phyloP scores from a whole-genome alignment of 2,888 invertebrate species.

The Melipona bicolor region DNA sequence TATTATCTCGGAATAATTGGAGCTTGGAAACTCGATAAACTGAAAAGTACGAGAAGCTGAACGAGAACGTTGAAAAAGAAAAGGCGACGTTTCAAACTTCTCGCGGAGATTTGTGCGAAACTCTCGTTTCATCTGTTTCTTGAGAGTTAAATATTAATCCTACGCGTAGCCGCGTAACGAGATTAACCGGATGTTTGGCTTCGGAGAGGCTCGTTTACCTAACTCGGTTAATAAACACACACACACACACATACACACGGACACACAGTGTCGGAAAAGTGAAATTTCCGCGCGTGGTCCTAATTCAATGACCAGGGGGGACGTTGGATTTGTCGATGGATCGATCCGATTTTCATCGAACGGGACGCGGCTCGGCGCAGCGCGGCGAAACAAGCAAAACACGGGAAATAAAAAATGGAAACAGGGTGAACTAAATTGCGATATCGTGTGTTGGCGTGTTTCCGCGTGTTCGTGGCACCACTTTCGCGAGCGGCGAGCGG shows the following conservation, averaged over 20 bases:
- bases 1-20: too few species aligned
- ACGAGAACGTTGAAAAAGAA: too few species aligned
- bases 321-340: background rate
- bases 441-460: background rate
- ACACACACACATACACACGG: too few species aligned
- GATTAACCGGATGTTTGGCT: background rate
- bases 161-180: background rate
- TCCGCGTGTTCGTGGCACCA: constrained; percentile 2
- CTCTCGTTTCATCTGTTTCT: background rate
- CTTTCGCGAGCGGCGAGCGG: constrained; percentile 13
- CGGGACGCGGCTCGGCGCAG: background rate
- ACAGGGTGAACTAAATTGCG: constrained; percentile 15
- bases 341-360: background rate
- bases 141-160: background rate
- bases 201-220: background rate
- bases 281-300: too few species aligned
- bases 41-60: too few species aligned
- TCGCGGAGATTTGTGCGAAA: too few species aligned
- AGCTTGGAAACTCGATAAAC: too few species aligned
- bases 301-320: background rate
- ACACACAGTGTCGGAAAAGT: too few species aligned
- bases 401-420: background rate
- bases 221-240: too few species aligned
- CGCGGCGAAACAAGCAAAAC: background rate
- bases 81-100: too few species aligned